Percentiles rank a stretch among this genome's conserved stretches.
Evolutionary conservation across 2,113 vertebrate genomes (phyloP).

Genomic region (Callipepla californica): DNA sequence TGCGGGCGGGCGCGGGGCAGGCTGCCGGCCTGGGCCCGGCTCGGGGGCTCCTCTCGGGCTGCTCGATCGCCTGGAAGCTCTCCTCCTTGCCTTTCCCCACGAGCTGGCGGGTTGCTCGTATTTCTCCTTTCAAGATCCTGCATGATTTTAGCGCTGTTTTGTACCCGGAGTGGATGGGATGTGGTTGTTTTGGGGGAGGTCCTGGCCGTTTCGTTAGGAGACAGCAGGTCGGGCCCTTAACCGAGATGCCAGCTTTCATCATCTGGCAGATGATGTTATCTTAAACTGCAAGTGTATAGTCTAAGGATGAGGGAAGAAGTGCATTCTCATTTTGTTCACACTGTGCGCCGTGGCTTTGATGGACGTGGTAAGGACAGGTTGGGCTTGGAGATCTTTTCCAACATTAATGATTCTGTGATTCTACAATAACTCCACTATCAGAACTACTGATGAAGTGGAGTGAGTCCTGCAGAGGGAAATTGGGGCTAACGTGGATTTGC

Average conservation of each 20-base stretch:
- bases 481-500: fast-evolving
- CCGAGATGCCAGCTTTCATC: background rate
- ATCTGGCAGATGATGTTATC: background rate
- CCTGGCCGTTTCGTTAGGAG: background rate
- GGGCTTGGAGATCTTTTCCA: background rate
- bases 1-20: background rate
- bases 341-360: background rate
- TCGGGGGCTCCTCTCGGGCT: background rate
- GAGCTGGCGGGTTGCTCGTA: background rate
- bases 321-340: fast-evolving
- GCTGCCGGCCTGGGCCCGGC: no score
- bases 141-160: background rate
- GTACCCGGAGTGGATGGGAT: fast-evolving
- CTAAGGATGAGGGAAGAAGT: background rate
- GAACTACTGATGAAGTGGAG: background rate
- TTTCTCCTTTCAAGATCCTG: fast-evolving
- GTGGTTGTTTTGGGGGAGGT: background rate
- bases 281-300: background rate
- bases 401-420: background rate
- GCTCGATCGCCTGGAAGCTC: fast-evolving
- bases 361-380: background rate
- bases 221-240: background rate
- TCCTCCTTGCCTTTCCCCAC: background rate
- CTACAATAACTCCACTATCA: background rate
- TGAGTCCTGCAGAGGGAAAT: background rate